Evolutionary conservation across 2,888 invertebrate genomes (phyloP), one percentile per base, ranked within the genome.

Genomic region (Synergus laeviventris): DNA sequence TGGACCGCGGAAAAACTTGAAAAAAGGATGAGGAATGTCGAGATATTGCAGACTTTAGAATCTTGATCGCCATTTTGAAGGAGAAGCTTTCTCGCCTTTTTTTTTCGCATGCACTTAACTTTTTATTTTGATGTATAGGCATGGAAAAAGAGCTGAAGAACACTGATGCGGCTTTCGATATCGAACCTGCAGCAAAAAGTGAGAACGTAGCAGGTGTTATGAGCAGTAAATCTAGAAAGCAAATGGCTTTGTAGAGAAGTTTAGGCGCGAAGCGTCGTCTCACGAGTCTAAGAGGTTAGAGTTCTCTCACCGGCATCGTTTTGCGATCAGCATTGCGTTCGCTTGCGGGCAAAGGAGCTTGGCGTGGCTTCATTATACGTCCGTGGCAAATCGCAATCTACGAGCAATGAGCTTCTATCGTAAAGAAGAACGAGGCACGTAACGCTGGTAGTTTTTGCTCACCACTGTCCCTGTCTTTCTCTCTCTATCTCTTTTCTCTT

Each of bases 301-400:
- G 49, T 70, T 70, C 31, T 31, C 31, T 49, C 49, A 49, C 31
- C 31, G 70, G n/a, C 31, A 70, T 70, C 49, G 70, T 70, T 70
- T 49, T 70, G 70, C 70, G 70, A 70, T 54, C 36, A n/a, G 70
- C 49, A 70, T 70, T 70, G 76, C 73, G 21, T 73, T 60, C 74
- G 73, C 76, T 79, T 77, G 75, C 76, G 79, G 79, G 76, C 78
- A 77, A 78, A 81, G 77, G 74, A 81, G 81, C 81, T 80, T 84
- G 83, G 85, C 85, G 86, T 83, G 84, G 89, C 87, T 91, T 90
- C 89, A 89, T 91, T 91, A n/a, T n/a, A 90, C 88, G 87, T 81
- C 89, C 90, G 88, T 91, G 85, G 87, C 89, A 87, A 91, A 90
- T 91, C 87, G 89, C 89, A 89, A 89, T 90, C 89, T 89, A 88